Evolutionary conservation across 1,140 invertebrate species (phyloP).

Genomic region (Thereuonema tuberculata): DNA sequence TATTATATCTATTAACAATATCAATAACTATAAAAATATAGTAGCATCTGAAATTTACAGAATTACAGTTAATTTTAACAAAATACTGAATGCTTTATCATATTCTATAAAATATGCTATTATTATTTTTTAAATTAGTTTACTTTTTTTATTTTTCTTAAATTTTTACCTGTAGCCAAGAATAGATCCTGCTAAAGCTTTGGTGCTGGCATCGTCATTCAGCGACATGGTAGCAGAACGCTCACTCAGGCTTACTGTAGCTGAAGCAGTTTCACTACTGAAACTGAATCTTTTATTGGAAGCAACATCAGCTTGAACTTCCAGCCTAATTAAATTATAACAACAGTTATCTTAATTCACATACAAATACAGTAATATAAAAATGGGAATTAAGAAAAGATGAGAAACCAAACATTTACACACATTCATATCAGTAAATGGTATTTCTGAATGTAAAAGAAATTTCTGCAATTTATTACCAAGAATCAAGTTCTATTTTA

Average conservation of each 20-base stretch:
- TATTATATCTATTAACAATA: too few species aligned
- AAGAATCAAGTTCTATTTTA: too few species aligned
- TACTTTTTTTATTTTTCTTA: background rate
- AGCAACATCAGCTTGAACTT: constrained; percentile 59
- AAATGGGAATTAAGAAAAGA: too few species aligned
- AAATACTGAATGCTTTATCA: too few species aligned
- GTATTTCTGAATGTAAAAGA: too few species aligned
- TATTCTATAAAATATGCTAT: background rate
- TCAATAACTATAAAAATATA: background rate
- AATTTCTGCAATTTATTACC: too few species aligned
- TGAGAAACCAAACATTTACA: too few species aligned
- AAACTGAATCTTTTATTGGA: constrained; percentile 53
- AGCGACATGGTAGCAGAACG: constrained; percentile 49
- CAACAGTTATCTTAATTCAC: too few species aligned
- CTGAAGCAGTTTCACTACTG: constrained; percentile 54
- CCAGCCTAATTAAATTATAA: constrained; percentile 47
- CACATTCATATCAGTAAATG: too few species aligned
- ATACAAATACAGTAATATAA: background rate
- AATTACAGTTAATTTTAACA: background rate
- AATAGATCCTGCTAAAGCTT: constrained; percentile 60
- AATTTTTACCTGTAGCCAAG: constrained; percentile 45
- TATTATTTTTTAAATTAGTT: background rate
- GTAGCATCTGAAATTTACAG: background rate
- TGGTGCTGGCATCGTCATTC: constrained; percentile 44
- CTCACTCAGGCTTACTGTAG: constrained; percentile 49